Conservation (phyloP, 2,797 vertebrate species). For the Amphiprion clarkii region DNA sequence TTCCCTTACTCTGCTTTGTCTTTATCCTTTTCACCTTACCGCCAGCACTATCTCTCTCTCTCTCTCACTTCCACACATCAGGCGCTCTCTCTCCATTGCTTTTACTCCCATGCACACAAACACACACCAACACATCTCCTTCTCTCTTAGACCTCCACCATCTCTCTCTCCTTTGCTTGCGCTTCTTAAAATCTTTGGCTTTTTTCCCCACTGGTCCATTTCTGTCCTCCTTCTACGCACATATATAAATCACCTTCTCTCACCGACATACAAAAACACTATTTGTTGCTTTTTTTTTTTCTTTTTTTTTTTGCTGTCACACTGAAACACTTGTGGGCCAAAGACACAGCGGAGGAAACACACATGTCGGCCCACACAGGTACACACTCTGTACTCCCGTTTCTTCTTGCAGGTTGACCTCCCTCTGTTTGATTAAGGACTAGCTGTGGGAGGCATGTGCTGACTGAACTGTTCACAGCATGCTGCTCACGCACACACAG, state of each 20-base stretch:
- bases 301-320: neutral
- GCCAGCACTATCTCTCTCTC: slow-evolving; percentile 46
- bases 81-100: neutral
- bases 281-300: neutral
- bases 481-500: slow-evolving; percentile 1
- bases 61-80: slow-evolving; percentile 8
- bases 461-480: slow-evolving; percentile 59
- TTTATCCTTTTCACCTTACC: slow-evolving; percentile 70
- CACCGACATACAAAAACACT: neutral
- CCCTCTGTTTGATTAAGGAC: slow-evolving; percentile 71
- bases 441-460: slow-evolving; percentile 61
- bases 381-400: slow-evolving; percentile 25
- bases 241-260: neutral
- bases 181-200: slow-evolving; percentile 25
- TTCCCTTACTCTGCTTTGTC: slow-evolving; percentile 57
- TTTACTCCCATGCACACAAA: neutral
- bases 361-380: slow-evolving; percentile 27
- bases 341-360: neutral
- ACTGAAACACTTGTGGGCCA: neutral
- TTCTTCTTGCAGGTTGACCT: slow-evolving; percentile 52
- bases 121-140: neutral
- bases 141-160: slow-evolving; percentile 12
- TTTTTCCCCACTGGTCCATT: slow-evolving; percentile 17
- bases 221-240: neutral
- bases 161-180: slow-evolving; percentile 2